phyloP scores from a whole-genome alignment of 2,113 vertebrate species.

The Muscicapa adusta region DNA sequence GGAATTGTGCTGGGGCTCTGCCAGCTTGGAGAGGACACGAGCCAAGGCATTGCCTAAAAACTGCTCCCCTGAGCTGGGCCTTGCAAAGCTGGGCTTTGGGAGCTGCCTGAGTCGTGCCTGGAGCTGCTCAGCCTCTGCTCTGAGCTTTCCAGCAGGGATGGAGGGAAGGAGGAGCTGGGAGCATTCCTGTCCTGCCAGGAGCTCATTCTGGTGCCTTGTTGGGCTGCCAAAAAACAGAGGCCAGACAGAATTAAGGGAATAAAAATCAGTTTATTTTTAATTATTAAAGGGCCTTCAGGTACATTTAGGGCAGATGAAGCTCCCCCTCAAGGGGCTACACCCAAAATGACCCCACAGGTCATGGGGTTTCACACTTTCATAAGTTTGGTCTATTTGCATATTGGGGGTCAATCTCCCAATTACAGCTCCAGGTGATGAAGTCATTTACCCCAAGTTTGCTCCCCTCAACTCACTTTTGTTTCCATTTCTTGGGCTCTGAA shows the following conservation, averaged over 20 bases:
- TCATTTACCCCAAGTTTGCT: not conserved
- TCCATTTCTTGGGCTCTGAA: not conserved
- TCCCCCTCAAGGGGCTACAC: too few species aligned
- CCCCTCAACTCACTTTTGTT: not conserved
- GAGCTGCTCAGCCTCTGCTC: accelerated
- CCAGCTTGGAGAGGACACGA: not conserved
- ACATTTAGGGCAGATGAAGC: accelerated
- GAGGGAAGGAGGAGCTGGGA: not conserved
- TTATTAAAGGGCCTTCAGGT: not conserved
- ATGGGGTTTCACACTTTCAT: not conserved
- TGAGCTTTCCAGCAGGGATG: not conserved
- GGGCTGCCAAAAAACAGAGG: not conserved
- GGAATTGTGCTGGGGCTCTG: not conserved
- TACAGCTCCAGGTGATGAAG: not conserved
- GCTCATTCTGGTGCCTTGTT: accelerated
- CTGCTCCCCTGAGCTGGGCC: not conserved
- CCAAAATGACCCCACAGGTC: not conserved
- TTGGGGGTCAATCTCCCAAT: not conserved
- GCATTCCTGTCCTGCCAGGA: not conserved
- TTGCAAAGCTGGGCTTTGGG: not conserved
- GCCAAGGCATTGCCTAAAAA: not conserved
- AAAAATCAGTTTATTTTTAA: not conserved
- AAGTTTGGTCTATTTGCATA: not conserved
- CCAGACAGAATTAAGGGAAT: not conserved
- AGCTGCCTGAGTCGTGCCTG: not conserved